Conservation (phyloP, 2,113 vertebrate species). For the Nestor notabilis region DNA sequence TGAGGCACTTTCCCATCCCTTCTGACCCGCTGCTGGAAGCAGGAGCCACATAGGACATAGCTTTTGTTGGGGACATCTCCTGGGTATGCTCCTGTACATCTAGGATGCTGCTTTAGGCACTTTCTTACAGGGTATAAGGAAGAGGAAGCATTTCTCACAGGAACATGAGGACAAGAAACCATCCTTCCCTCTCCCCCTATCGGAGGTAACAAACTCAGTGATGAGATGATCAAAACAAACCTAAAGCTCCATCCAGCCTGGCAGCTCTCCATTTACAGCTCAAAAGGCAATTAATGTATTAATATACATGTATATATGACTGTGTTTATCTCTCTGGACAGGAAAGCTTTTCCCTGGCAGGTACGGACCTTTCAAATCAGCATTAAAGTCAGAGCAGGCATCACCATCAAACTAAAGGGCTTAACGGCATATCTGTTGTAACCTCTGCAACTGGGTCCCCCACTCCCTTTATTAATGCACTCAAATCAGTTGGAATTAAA, state of each 20-base stretch:
- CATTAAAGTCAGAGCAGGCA: neutral
- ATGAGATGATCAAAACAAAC: neutral
- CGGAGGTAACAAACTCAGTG: neutral
- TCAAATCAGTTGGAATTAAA: neutral
- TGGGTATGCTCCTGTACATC: neutral
- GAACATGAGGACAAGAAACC: neutral
- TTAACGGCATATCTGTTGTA: rapidly evolving
- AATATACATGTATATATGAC: conserved; percentile 31
- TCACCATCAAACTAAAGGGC: neutral
- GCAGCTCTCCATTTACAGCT: neutral
- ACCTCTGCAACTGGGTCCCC: neutral
- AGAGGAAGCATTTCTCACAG: rapidly evolving
- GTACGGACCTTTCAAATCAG: neutral
- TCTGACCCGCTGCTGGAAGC: neutral
- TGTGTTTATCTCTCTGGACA: neutral
- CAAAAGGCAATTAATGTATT: neutral
- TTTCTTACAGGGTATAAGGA: neutral
- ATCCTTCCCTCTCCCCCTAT: rapidly evolving
- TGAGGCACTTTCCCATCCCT: neutral
- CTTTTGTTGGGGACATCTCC: neutral
- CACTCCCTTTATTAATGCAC: neutral
- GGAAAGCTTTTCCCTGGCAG: neutral
- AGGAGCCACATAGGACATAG: rapidly evolving
- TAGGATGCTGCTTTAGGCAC: rapidly evolving
- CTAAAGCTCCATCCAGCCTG: neutral